phyloP scores from a whole-genome alignment of 2,113 vertebrate genomes.

The Phasianus colchicus region DNA sequence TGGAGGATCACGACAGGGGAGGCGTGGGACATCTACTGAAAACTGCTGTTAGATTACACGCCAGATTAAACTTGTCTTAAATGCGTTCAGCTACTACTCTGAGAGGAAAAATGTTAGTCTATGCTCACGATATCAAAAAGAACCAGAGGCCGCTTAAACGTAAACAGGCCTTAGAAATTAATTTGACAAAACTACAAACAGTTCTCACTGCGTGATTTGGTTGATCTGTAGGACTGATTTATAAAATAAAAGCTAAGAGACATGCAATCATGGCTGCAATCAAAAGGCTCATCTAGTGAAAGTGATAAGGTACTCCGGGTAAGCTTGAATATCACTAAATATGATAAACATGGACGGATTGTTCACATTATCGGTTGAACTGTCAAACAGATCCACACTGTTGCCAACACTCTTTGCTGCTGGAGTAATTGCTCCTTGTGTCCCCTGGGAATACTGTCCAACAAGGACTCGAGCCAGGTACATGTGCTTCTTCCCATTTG shows the following conservation, averaged over 20 bases:
- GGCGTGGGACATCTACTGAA: not conserved
- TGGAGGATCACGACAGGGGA: not conserved
- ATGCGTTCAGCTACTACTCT: not conserved
- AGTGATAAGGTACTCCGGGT: slow-evolving; percentile 87
- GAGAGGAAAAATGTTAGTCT: not conserved
- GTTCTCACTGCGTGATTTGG: not conserved
- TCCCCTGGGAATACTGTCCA: slow-evolving; percentile 77
- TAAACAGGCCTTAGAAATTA: not conserved
- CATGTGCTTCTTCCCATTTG: slow-evolving; percentile 65
- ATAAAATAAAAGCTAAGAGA: not conserved
- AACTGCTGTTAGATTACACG: not conserved
- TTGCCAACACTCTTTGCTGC: slow-evolving; percentile 41
- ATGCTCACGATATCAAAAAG: not conserved
- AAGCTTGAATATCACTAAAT: slow-evolving; percentile 84
- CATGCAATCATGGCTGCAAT: not conserved
- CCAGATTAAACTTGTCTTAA: not conserved
- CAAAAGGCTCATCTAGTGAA: slow-evolving; percentile 61
- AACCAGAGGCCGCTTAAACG: not conserved
- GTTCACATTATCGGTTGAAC: slow-evolving; percentile 46
- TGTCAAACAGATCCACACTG: slow-evolving; percentile 79
- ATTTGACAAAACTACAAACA: not conserved
- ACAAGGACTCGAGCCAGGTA: slow-evolving; percentile 85
- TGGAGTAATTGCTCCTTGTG: slow-evolving; percentile 42
- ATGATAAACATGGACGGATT: slow-evolving; percentile 80
- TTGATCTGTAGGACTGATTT: not conserved